Base-by-base conservation (phyloP, 2,797 vertebrate genomes). In the Huso huso region DNA sequence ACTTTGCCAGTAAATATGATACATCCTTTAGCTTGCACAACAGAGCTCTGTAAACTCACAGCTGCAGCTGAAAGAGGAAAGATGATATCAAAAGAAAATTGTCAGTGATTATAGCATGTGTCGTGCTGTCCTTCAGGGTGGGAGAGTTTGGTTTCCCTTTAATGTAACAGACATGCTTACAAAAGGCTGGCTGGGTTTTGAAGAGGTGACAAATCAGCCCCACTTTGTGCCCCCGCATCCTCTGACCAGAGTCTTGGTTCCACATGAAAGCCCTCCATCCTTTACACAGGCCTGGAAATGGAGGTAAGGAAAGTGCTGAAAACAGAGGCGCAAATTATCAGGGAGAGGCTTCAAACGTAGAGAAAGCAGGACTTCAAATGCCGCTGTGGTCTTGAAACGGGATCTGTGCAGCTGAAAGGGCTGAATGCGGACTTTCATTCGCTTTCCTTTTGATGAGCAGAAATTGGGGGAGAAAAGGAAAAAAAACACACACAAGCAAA, bases 371-470 rank as follows among this genome's bases (percentile, higher is more conserved):
- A 94, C 95, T 94, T 97, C 93, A 99, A 97, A 98, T 90, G 87
- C 84, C 66, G 74, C 70, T 78, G 80, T 71, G 18, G 11, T 64
- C 51, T 55, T 15, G 10, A 7, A 10, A 7, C 52, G 57, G 12
- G 12, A 48, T 68, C 65, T 57, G 50, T 64, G 62, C 75, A 79
- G 77, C 78, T 76, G 88, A 86, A 88, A 88, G 51, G 84, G 84
- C 86, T 81, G 84, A 76, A 80, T 85, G 86, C 89, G 89, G 86
- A 93, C 89, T 92, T 91, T 91, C 90, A 92, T 92, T 94, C 92
- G 94, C 84, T 86, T 93, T 85, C 77, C 90, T 93, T 99, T 98
- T 98, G 96, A 98, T 96, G 92, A 91, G 74, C 87, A 84, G 88
- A 93, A 93, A 95, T 93, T 93, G 93, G 87, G 87, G 90, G 86